phyloP scores from a whole-genome alignment of 2,797 vertebrate species.

The Arnoldichthys spilopterus region DNA sequence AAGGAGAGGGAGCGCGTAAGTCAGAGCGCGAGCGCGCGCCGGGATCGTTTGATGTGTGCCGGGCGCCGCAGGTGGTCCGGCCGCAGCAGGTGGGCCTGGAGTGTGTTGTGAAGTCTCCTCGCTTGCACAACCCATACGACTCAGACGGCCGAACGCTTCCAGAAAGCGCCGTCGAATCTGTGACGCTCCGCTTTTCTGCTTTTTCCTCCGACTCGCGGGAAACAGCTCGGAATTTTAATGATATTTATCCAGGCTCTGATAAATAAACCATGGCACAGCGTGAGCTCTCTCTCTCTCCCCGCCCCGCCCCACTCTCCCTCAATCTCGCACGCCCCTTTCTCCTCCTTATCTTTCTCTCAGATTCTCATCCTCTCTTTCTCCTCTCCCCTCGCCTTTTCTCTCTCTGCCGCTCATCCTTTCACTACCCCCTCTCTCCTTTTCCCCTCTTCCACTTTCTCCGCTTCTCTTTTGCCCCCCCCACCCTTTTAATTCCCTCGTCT shows the following conservation, averaged over 20 bases:
- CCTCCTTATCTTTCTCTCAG: too few species aligned
- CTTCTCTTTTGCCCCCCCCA: neutral
- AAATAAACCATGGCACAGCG: neutral
- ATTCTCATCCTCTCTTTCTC: neutral
- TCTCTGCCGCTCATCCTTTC: neutral
- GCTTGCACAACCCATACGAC: constrained; percentile 57
- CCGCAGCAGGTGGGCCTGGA: constrained; percentile 74
- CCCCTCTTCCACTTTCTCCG: neutral
- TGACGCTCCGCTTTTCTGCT: neutral
- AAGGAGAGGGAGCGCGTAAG: neutral
- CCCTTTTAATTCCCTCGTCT: neutral
- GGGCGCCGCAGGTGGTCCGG: constrained; percentile 64
- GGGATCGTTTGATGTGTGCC: constrained; percentile 71
- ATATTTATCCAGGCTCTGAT: constrained; percentile 27
- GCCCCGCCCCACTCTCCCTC: neutral
- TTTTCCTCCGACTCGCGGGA: constrained; percentile 39
- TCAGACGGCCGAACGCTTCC: constrained; percentile 61
- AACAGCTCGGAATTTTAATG: constrained; percentile 43
- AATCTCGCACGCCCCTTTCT: neutral
- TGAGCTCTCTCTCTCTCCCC: neutral
- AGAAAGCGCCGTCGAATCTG: constrained; percentile 42
- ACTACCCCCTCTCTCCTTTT: neutral
- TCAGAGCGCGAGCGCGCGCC: constrained; percentile 48
- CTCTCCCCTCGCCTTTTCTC: neutral
- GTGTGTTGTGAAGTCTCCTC: constrained; percentile 66